These are phyloP conservation scores for Micropoecilia bifurca DNA, from an alignment of 2,797 vertebrate genomes.

Conservation along the genomic window DNA sequence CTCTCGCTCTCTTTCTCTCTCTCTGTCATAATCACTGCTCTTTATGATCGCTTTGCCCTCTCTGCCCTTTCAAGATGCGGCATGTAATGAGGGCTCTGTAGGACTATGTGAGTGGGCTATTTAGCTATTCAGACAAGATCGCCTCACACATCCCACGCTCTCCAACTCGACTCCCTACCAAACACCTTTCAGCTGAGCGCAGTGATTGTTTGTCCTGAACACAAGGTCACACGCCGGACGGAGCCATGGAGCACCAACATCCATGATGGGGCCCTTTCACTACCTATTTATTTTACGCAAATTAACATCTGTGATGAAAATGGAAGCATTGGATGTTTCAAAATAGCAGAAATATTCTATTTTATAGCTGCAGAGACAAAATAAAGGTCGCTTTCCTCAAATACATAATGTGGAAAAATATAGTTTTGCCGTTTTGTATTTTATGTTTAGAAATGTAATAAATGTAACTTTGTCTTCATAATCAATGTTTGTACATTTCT, in stretches of 20 bases:
- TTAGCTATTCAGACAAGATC: constrained; percentile 80
- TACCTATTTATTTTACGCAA: constrained; percentile 11
- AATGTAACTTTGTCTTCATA: not conserved
- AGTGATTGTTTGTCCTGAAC: constrained; percentile 59
- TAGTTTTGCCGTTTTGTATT: not conserved
- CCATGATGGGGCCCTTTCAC: constrained; percentile 22
- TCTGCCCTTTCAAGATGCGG: constrained; percentile 80
- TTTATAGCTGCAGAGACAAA: not conserved
- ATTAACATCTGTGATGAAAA: constrained; percentile 21
- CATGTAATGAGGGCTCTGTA: constrained; percentile 82
- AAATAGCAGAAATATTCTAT: not conserved
- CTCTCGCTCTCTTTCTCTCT: constrained; percentile 58
- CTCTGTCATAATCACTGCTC: constrained; percentile 81
- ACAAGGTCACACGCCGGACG: constrained; percentile 66
- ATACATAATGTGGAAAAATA: not conserved
- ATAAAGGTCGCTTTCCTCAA: not conserved
- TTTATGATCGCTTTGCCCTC: constrained; percentile 83
- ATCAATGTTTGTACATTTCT: not conserved
- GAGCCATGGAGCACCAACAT: constrained; percentile 36
- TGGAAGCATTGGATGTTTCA: not conserved
- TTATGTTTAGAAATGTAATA: not conserved
- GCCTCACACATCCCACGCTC: constrained; percentile 69
- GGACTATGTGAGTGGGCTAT: constrained; percentile 76
- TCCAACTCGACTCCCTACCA: constrained; percentile 58
- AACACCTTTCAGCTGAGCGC: constrained; percentile 53